Conservation (phyloP, 2,888 invertebrate genomes). For the Lamellibrachia satsuma region DNA sequence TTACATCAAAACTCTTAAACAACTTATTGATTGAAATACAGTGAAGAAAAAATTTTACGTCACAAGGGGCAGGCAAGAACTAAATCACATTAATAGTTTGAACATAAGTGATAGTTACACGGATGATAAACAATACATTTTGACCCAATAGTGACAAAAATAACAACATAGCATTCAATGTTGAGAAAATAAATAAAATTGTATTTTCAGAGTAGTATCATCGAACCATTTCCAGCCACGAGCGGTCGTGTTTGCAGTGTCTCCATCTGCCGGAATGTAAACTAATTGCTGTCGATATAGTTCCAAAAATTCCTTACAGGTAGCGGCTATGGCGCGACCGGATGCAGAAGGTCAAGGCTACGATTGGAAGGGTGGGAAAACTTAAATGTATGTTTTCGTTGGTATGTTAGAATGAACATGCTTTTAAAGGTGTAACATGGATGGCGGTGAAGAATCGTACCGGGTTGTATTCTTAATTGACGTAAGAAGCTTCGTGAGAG, state of each 20-base stretch:
- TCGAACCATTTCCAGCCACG: background rate
- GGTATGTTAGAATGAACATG: background rate
- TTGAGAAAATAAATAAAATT: too few relatives aligned
- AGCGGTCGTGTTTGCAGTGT: background rate
- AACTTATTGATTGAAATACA: too few relatives aligned
- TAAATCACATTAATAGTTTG: too few relatives aligned
- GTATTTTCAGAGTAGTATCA: too few relatives aligned
- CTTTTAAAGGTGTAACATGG: background rate
- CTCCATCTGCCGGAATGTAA: background rate
- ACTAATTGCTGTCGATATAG: background rate
- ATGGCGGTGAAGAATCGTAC: background rate
- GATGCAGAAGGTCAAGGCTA: constrained; percentile 10
- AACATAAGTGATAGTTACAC: too few relatives aligned
- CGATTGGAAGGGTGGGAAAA: constrained; percentile 1
- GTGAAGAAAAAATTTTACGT: too few relatives aligned
- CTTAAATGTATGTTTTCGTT: background rate
- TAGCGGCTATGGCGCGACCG: background rate
- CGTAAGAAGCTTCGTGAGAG: constrained; percentile 7
- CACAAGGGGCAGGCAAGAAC: too few relatives aligned
- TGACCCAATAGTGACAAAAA: too few relatives aligned
- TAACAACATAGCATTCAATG: too few relatives aligned
- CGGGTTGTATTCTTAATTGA: background rate
- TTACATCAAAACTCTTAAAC: too few relatives aligned
- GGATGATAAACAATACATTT: too few relatives aligned
- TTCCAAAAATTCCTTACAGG: background rate